Evolutionary conservation across 2,888 invertebrate genomes (phyloP), one percentile per base, ranked within the genome.

Genomic region (Hermaeophaga mercurialis): DNA sequence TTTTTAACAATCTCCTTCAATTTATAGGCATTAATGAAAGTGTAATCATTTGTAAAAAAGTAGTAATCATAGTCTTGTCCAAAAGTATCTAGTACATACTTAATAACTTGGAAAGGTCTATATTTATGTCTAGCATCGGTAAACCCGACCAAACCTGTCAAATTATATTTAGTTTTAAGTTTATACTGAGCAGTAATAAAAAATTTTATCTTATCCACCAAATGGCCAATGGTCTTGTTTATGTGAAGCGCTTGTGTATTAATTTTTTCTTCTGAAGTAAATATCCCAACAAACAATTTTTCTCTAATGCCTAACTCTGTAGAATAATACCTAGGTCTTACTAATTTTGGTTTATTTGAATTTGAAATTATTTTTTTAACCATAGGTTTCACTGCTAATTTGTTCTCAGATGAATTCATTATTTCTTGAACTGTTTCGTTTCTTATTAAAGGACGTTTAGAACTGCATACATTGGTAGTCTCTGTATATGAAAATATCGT

Each of bases 301-400:
- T 93, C 92, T 59, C 90, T 84, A 67, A 97, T 96, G 12, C 95
- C 96, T 52, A 98, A 83, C 76, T 98, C 98, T 0, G 96, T 94
- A 43, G 93, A 94, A 73, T 94, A 96, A 80, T 95, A 98, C 15
- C 96, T 83, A 1, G 96, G 95, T 1, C 97, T 84, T 49, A 89
- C 82, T 62, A 92, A 81, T 65, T 85, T 83, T 70, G 67, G 58
- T 50, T 73, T 73, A 26, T 68, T 68, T n/a, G 56, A 45, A 22
- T 55, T 62, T 5, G 54, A 38, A 39, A 43, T 64, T 1, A 65
- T 45, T 61, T 66, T 70, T 43, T 67, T 70, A 3, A 62, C 57
- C n/a, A 64, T 36, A 43, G 65, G 60, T 44, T 61, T 65, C 3
- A 63, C 62, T 6, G 62, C 63, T 7, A 65, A 57, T 17, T 66